phyloP scores from a whole-genome alignment of 2,797 vertebrate genomes.

The Adelosebastes latens region DNA sequence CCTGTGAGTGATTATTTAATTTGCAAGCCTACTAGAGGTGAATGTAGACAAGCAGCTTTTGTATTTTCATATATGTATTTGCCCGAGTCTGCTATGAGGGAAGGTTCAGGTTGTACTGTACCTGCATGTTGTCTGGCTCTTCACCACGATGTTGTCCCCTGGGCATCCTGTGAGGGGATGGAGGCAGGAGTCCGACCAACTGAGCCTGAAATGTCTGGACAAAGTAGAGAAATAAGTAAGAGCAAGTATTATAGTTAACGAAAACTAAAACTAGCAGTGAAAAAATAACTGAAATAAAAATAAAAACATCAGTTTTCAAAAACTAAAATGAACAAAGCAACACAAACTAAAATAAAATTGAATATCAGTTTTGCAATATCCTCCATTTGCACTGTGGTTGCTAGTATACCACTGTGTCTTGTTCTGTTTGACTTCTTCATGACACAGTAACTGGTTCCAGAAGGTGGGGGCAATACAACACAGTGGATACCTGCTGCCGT shows the following conservation, averaged over 20 bases:
- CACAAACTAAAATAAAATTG: background rate
- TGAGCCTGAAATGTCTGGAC: constrained; percentile 77
- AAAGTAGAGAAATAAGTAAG: background rate
- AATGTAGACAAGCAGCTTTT: background rate
- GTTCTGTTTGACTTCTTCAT: background rate
- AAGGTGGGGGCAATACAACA: background rate
- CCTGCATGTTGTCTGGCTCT: constrained; percentile 86
- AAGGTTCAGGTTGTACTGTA: constrained; percentile 36
- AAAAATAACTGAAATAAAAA: background rate
- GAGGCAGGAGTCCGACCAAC: constrained; percentile 75
- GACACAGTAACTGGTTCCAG: background rate
- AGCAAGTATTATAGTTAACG: background rate
- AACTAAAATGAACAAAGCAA: background rate
- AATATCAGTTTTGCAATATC: too few relatives aligned
- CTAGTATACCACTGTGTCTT: background rate
- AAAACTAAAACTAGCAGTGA: background rate
- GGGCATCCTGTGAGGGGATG: constrained; percentile 85
- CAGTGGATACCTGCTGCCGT: background rate
- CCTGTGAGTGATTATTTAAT: background rate
- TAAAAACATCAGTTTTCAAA: background rate
- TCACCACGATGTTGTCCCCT: constrained; percentile 84
- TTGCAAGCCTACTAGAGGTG: background rate
- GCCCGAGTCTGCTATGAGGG: background rate
- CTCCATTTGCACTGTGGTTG: background rate
- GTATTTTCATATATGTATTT: background rate